Percentiles rank a stretch among this genome's conserved stretches.
Conservation (phyloP, 2,113 vertebrate genomes). For the Chaenocephalus aceratus region DNA sequence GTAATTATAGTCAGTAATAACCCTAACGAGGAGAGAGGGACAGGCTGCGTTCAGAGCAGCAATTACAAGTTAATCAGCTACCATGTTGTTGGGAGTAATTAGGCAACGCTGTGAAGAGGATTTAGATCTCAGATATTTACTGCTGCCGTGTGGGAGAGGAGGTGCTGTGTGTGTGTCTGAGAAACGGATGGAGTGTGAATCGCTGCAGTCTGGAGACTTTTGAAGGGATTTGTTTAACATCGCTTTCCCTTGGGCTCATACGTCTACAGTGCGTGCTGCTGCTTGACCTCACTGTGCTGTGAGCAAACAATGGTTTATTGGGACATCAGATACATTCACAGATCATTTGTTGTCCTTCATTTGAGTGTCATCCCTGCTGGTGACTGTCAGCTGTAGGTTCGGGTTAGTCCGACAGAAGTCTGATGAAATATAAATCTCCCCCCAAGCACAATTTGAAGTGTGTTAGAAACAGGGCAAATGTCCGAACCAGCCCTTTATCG, state of each 20-base stretch:
- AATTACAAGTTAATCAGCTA: slow-evolving; percentile 99
- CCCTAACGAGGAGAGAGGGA: slow-evolving; percentile 98
- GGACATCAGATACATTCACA: neutral
- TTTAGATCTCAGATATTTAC: slow-evolving; percentile 77
- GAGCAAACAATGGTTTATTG: neutral
- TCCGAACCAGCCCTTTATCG: too few species aligned
- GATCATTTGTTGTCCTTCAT: neutral
- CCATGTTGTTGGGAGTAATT: slow-evolving; percentile 98
- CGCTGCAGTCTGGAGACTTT: slow-evolving; percentile 13
- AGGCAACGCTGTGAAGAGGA: slow-evolving; percentile 83
- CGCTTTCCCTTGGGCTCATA: too few species aligned
- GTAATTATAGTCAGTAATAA: slow-evolving; percentile 99
- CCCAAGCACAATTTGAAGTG: neutral
- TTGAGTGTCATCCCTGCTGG: neutral
- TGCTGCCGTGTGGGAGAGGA: slow-evolving; percentile 52
- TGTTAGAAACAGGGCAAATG: too few species aligned
- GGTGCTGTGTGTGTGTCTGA: slow-evolving; percentile 2
- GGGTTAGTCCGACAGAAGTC: too few species aligned
- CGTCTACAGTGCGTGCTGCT: neutral
- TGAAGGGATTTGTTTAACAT: neutral
- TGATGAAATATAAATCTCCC: too few species aligned
- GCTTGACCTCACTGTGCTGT: neutral
- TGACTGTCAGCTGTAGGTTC: neutral
- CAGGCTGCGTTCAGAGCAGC: slow-evolving; percentile 94
- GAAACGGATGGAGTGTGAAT: slow-evolving; percentile 4